These are phyloP conservation scores for Aleadryas rufinucha DNA, from an alignment of 2,113 vertebrate genomes.

Conservation along the genomic window DNA sequence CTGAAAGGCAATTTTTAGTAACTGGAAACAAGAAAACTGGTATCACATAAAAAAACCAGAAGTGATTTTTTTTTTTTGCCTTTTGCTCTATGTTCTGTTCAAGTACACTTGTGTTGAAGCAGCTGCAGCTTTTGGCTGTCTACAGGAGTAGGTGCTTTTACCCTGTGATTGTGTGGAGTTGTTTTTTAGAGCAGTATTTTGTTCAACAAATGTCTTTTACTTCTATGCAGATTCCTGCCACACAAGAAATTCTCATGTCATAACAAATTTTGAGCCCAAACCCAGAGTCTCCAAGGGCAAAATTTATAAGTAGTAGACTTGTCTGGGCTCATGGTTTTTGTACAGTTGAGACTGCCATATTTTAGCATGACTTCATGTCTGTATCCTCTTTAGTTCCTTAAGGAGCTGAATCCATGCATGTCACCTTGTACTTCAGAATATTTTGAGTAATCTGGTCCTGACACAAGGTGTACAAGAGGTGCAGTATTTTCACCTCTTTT, in stretches of 20 bases:
- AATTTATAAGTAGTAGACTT: neutral
- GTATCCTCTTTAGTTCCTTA: neutral
- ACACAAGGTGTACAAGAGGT: neutral
- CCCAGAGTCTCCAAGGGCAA: neutral
- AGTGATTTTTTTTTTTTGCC: neutral
- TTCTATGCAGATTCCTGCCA: neutral
- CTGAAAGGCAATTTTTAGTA: neutral
- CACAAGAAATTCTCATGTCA: neutral
- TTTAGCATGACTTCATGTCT: neutral
- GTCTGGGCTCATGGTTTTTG: neutral
- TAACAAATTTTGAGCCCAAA: neutral
- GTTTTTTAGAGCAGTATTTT: neutral
- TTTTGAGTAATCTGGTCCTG: neutral
- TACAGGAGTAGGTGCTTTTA: neutral
- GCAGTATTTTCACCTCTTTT: neutral
- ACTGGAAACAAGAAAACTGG: neutral
- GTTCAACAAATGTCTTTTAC: neutral
- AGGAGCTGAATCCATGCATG: neutral
- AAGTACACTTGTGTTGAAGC: neutral
- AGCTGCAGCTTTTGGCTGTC: neutral
- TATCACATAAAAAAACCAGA: accelerated
- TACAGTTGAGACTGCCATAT: neutral
- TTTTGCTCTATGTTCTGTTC: neutral
- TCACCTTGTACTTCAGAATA: neutral
- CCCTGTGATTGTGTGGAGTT: neutral